Percentiles rank a stretch among this genome's conserved stretches.
These are phyloP conservation scores for Heliconius nattereri DNA, from an alignment of 1,140 invertebrate species.

Conservation along the genomic window DNA sequence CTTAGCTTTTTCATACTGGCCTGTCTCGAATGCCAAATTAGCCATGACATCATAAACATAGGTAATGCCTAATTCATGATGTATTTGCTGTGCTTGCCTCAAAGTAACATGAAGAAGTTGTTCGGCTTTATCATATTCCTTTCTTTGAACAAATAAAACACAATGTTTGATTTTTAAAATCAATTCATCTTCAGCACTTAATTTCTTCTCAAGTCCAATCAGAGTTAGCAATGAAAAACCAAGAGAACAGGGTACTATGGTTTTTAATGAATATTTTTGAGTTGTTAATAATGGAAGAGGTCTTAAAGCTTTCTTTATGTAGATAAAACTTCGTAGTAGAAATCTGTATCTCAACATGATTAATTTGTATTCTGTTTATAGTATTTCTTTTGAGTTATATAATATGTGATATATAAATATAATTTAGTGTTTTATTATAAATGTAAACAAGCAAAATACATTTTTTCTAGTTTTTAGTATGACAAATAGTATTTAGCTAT, in stretches of 20 bases:
- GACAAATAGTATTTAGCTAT: not conserved
- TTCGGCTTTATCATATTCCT: slow-evolving; percentile 91
- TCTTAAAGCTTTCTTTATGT: slow-evolving; percentile 37
- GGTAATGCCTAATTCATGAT: slow-evolving; percentile 88
- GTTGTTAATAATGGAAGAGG: not conserved
- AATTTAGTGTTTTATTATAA: not conserved
- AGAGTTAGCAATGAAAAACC: slow-evolving; percentile 74
- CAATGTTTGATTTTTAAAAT: slow-evolving; percentile 88
- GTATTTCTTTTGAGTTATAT: not conserved
- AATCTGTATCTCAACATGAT: slow-evolving; percentile 52
- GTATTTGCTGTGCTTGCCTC: slow-evolving; percentile 89
- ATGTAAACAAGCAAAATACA: not conserved
- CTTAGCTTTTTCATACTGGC: slow-evolving; percentile 91
- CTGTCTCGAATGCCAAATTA: slow-evolving; percentile 90
- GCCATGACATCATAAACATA: slow-evolving; percentile 96
- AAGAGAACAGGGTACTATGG: slow-evolving; percentile 51
- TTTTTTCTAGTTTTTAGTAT: slow-evolving; percentile 7
- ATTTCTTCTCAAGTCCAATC: slow-evolving; percentile 75
- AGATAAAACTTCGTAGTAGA: slow-evolving; percentile 45
- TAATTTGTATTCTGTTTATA: not conserved
- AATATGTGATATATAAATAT: not conserved
- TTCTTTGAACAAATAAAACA: slow-evolving; percentile 86
- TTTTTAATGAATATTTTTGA: slow-evolving; percentile 30
- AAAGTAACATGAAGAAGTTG: slow-evolving; percentile 91
- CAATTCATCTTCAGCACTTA: slow-evolving; percentile 85